phyloP scores from a whole-genome alignment of 2,113 vertebrate genomes.

The Tilapia sparmanii region DNA sequence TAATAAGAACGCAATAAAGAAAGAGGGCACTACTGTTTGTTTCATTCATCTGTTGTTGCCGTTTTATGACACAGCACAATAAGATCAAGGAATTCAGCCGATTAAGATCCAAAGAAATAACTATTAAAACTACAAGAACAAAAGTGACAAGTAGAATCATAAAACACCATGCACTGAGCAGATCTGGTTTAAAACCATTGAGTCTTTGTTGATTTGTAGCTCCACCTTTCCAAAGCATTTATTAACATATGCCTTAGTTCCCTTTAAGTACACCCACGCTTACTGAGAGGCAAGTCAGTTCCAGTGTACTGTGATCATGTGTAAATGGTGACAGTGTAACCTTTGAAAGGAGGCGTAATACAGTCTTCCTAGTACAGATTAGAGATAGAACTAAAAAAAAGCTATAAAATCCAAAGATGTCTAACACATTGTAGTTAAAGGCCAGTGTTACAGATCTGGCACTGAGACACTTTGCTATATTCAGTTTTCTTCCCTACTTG shows the following conservation, averaged over 20 bases:
- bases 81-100: not conserved
- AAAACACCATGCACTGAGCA: not conserved
- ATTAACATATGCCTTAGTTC: not conserved
- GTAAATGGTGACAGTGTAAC: not conserved
- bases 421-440: not conserved
- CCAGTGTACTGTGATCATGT: not conserved
- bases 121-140: not conserved
- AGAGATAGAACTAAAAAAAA: not conserved
- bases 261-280: not conserved
- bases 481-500: not conserved
- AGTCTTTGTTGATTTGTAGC: not conserved
- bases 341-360: not conserved
- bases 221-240: not conserved
- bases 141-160: not conserved
- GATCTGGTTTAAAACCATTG: not conserved
- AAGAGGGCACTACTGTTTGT: not conserved
- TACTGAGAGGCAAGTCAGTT: not conserved
- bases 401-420: not conserved
- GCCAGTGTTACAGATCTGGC: not conserved
- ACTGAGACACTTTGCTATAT: not conserved
- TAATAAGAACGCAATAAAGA: not conserved
- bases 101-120: not conserved
- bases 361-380: not conserved
- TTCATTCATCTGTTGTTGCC: not conserved
- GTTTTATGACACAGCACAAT: not conserved